phyloP scores from a whole-genome alignment of 2,888 invertebrate species.

The Philereme vetulata region DNA sequence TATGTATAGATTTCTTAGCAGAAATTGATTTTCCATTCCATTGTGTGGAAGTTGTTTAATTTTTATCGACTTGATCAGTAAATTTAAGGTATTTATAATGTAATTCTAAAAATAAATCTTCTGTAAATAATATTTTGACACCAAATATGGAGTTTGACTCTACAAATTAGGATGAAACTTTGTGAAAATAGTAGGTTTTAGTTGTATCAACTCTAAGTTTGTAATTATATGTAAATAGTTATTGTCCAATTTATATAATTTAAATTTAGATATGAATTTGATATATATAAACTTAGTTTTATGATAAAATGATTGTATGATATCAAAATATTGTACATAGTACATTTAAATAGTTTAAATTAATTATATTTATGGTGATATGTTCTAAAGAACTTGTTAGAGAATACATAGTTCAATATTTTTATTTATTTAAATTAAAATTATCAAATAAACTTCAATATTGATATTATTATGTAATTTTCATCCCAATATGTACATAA shows the following conservation, averaged over 20 bases:
- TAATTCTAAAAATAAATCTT: slow-evolving; percentile 6
- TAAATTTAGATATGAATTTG: slow-evolving; percentile 8
- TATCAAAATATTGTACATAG: slow-evolving; percentile 27
- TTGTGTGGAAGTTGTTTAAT: slow-evolving; percentile 14
- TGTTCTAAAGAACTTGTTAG: slow-evolving; percentile 13
- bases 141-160: slow-evolving; percentile 39
- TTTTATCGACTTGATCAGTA: not conserved
- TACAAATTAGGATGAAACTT: slow-evolving; percentile 27
- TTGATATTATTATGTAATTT: not conserved
- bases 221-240: slow-evolving; percentile 18
- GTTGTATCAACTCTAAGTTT: slow-evolving; percentile 31
- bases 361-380: slow-evolving; percentile 14
- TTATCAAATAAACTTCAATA: not conserved
- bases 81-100: not conserved
- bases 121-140: slow-evolving; percentile 33
- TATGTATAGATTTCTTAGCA: slow-evolving; percentile 25
- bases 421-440: slow-evolving; percentile 8
- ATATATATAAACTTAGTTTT: not conserved
- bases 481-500: not conserved
- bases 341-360: slow-evolving; percentile 16
- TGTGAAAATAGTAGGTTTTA: slow-evolving; percentile 21
- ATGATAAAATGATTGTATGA: slow-evolving; percentile 1
- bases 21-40: slow-evolving; percentile 35
- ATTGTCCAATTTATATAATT: slow-evolving; percentile 4
- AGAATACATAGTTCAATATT: not conserved